Percentiles rank a stretch among this genome's conserved stretches.
Conservation (phyloP, 2,888 invertebrate species). For the Noctua janthina region DNA sequence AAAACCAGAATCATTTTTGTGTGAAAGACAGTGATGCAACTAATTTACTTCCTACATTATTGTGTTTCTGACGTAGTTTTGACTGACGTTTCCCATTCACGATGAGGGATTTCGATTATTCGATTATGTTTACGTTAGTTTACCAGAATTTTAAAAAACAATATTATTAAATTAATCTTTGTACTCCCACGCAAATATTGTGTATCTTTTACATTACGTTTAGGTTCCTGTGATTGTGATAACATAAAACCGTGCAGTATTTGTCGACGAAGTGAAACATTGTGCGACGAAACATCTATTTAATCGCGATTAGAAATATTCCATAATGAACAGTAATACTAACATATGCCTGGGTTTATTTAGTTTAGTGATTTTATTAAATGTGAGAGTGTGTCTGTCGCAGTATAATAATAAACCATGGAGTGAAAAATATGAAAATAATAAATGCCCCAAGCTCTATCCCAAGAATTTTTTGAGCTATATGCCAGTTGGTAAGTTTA, state of each 20-base stretch:
- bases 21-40: constrained; percentile 30
- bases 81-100: constrained; percentile 42
- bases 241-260: constrained; percentile 54
- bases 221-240: constrained; percentile 73
- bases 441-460: constrained; percentile 89
- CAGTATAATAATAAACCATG: constrained; percentile 86
- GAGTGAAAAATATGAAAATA: constrained; percentile 87
- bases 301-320: constrained; percentile 45
- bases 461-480: constrained; percentile 90
- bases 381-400: constrained; percentile 76
- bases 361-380: constrained; percentile 74
- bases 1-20: not conserved
- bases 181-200: constrained; percentile 77
- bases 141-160: constrained; percentile 31
- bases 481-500: constrained; percentile 89
- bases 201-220: constrained; percentile 68
- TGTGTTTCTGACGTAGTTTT: not conserved
- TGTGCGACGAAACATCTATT: constrained; percentile 48
- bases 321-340: constrained; percentile 66
- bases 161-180: constrained; percentile 51
- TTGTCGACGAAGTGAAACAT: constrained; percentile 36
- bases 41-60: not conserved
- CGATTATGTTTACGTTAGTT: constrained; percentile 39
- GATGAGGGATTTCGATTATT: constrained; percentile 45
- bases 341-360: constrained; percentile 70